Evolutionary conservation across 2,797 vertebrate species (phyloP).

Genomic region (Pipistrellus pipistrellus): DNA sequence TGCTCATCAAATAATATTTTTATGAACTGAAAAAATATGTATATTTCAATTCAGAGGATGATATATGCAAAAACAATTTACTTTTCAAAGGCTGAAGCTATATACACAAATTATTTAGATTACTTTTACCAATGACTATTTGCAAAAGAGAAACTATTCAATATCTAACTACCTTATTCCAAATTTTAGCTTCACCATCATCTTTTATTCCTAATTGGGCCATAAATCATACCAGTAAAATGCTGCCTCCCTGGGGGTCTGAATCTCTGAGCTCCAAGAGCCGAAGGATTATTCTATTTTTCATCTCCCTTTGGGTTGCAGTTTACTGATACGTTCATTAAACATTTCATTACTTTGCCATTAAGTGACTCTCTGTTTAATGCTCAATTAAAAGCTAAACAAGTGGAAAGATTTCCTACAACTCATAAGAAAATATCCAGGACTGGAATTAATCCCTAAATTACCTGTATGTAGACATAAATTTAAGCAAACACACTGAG

Average conservation of each 20-base stretch:
- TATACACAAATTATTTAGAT: background rate
- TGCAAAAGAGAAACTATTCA: constrained; percentile 35
- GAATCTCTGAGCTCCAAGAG: constrained; percentile 37
- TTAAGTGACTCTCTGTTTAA: constrained; percentile 59
- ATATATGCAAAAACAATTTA: background rate
- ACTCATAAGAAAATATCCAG: constrained; percentile 68
- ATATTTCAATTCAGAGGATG: background rate
- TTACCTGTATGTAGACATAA: constrained; percentile 51
- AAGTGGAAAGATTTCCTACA: constrained; percentile 62
- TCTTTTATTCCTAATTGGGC: constrained; percentile 32
- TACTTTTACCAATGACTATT: background rate
- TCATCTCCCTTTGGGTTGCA: constrained; percentile 73
- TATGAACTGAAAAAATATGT: background rate
- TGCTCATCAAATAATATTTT: background rate
- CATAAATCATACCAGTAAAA: constrained; percentile 46
- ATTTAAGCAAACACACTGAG: constrained; percentile 31
- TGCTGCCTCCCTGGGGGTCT: background rate
- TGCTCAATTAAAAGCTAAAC: constrained; percentile 63
- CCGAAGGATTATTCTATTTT: constrained; percentile 71
- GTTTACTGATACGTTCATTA: constrained; percentile 79
- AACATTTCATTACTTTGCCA: constrained; percentile 78
- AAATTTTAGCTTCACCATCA: constrained; percentile 33
- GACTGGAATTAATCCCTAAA: constrained; percentile 63
- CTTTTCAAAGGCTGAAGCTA: constrained; percentile 60
- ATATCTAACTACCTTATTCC: constrained; percentile 32